Percentiles rank a stretch among this genome's conserved stretches.
Conservation (phyloP, 2,888 invertebrate species). For the Biston stratarius region DNA sequence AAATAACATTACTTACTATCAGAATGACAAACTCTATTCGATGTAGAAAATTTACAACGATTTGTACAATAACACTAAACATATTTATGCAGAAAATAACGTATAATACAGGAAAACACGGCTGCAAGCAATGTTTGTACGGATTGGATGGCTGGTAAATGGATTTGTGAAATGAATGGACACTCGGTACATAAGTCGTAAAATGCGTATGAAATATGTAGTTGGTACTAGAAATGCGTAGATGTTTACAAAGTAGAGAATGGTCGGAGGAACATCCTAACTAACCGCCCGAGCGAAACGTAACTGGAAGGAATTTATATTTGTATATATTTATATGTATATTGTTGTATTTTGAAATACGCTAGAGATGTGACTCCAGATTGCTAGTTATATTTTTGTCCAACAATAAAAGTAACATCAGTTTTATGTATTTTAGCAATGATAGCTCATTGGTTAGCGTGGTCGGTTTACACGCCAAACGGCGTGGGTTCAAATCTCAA, state of each 20-base stretch:
- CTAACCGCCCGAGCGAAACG: neutral
- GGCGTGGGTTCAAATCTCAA: too few species aligned
- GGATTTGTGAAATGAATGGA: conserved; percentile 6
- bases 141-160: conserved; percentile 11
- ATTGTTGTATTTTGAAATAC: too few species aligned
- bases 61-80: neutral
- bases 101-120: neutral
- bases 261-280: neutral
- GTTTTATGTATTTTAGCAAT: too few species aligned
- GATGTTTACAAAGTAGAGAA: conserved; percentile 11
- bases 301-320: too few species aligned
- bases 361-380: too few species aligned
- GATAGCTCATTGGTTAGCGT: too few species aligned
- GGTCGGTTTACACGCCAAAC: too few species aligned
- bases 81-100: neutral
- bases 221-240: neutral
- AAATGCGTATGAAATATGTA: conserved; percentile 11
- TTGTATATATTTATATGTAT: too few species aligned
- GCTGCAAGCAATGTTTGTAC: conserved; percentile 1
- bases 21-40: neutral
- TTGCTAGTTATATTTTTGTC: too few species aligned
- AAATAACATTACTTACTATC: neutral
- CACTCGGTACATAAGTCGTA: neutral
- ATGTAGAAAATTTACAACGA: neutral
- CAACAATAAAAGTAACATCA: too few species aligned